A percentile compares a stretch with the other conserved stretches of the same genome.
Conservation (phyloP, 2,888 invertebrate genomes). For the Parelbella ahira region DNA sequence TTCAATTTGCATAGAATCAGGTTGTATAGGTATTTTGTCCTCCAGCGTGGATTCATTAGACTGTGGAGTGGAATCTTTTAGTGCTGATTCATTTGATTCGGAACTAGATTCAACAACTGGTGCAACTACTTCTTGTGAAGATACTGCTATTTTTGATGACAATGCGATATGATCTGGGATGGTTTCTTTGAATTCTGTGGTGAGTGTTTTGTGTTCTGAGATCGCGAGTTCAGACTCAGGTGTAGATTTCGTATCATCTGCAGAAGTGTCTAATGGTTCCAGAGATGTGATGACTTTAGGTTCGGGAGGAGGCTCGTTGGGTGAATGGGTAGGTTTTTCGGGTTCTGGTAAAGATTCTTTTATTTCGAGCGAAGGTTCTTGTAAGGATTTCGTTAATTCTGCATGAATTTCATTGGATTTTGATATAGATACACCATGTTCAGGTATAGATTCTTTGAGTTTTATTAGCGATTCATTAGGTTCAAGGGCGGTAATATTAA, state of each 20-base stretch:
- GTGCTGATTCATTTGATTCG: constrained; percentile 23
- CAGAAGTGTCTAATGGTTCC: constrained; percentile 22
- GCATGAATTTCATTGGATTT: constrained; percentile 29
- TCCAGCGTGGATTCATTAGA: too few relatives aligned
- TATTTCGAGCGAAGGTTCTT: constrained; percentile 31
- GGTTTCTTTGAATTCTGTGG: constrained; percentile 30
- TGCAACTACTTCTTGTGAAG: constrained; percentile 16
- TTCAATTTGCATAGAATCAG: too few relatives aligned
- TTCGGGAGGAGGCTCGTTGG: not conserved
- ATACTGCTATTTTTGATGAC: constrained; percentile 21
- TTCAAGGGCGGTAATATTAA: not conserved
- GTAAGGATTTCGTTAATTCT: constrained; percentile 24
- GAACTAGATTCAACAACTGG: constrained; percentile 13
- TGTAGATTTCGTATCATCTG: not conserved
- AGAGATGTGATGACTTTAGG: constrained; percentile 26
- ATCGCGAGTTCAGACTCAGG: too few relatives aligned
- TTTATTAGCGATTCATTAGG: constrained; percentile 19
- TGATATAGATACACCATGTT: constrained; percentile 2
- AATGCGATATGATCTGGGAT: constrained; percentile 32
- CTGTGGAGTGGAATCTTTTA: constrained; percentile 27
- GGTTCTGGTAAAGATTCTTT: constrained; percentile 28
- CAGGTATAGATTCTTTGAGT: constrained; percentile 12
- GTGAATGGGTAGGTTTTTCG: not conserved
- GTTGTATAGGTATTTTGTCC: too few relatives aligned
- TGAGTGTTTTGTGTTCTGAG: too few relatives aligned